These are phyloP conservation scores for Theodoxus fluviatilis DNA, from an alignment of 2,888 invertebrate genomes.

Conservation along the genomic window DNA sequence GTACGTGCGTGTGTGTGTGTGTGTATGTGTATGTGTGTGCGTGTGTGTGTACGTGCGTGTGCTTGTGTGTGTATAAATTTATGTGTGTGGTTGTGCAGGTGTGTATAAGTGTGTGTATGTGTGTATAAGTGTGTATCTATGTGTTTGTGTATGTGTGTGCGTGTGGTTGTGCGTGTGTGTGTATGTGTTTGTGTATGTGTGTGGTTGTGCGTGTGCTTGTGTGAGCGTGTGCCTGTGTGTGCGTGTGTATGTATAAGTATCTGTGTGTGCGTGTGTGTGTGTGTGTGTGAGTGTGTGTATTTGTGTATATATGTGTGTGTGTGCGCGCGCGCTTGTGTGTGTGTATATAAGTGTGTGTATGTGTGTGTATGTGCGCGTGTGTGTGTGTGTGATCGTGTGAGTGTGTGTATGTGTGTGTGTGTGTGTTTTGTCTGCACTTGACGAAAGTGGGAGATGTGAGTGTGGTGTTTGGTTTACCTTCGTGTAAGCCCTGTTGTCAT, in stretches of 20 bases:
- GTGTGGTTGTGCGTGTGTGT: neutral
- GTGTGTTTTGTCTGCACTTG: no score
- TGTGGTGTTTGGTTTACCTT: no score
- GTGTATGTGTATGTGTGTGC: constrained; percentile 11
- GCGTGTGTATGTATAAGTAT: neutral
- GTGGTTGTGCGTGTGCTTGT: neutral
- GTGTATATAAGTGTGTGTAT: neutral
- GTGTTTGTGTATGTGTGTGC: neutral
- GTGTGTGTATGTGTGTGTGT: no score
- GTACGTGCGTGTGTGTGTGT: constrained; percentile 7
- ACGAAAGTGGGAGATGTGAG: no score
- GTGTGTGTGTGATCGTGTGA: no score
- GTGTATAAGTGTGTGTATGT: neutral
- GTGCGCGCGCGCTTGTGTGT: neutral
- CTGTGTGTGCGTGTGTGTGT: neutral
- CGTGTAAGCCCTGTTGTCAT: no score
- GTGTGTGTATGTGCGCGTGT: neutral
- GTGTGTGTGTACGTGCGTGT: constrained; percentile 11
- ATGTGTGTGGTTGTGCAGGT: constrained; percentile 5
- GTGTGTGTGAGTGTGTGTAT: neutral
- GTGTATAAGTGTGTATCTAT: neutral
- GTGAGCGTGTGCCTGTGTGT: neutral
- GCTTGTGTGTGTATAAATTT: constrained; percentile 5
- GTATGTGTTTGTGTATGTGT: neutral
- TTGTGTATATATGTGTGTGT: neutral